Conservation (phyloP, 2,797 vertebrate species). For the Margarornis squamiger region DNA sequence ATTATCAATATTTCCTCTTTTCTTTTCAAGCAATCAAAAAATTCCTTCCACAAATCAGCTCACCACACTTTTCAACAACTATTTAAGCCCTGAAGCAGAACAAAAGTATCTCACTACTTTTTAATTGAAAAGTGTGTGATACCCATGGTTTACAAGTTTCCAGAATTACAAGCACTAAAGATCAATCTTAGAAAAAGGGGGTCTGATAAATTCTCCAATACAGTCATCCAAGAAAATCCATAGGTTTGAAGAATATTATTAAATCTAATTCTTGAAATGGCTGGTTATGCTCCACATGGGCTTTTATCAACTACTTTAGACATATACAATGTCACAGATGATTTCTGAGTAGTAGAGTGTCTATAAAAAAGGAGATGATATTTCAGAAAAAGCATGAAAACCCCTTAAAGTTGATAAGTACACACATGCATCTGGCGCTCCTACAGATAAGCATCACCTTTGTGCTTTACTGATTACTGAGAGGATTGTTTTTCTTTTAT, state of each 20-base stretch:
- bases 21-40: background rate
- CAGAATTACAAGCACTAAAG: background rate
- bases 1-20: background rate
- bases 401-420: background rate
- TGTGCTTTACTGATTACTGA: background rate
- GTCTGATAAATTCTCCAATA: background rate
- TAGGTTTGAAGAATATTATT: background rate
- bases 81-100: slow-evolving; percentile 11
- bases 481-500: background rate
- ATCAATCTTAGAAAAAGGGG: background rate
- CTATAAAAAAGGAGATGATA: background rate
- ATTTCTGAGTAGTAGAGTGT: background rate
- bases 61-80: background rate
- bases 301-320: background rate
- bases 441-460: background rate
- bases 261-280: background rate
- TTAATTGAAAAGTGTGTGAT: background rate
- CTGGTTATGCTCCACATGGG: background rate
- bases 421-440: background rate
- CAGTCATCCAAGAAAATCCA: background rate
- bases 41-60: background rate
- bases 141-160: slow-evolving; percentile 3
- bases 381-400: background rate
- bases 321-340: background rate
- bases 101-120: slow-evolving; percentile 26